A percentile compares a stretch with the other conserved stretches of the same genome.
phyloP scores from a whole-genome alignment of 2,888 invertebrate genomes.

The Argyresthia albistria region DNA sequence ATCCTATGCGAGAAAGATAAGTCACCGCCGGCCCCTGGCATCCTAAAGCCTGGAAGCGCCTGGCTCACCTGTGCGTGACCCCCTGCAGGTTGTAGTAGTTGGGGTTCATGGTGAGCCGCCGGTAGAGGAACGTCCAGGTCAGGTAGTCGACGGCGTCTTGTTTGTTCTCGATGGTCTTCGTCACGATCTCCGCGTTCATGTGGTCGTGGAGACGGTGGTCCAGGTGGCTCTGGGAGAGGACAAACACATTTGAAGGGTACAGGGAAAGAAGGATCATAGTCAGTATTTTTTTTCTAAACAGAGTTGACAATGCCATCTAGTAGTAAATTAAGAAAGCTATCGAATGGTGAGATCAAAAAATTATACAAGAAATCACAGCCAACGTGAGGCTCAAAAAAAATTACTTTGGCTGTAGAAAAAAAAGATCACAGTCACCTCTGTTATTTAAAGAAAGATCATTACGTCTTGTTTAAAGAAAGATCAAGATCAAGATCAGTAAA shows the following conservation, averaged over 20 bases:
- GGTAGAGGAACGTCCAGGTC: constrained; percentile 99
- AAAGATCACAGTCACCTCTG: no score
- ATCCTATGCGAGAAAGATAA: neutral
- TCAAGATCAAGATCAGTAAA: no score
- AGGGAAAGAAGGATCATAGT: no score
- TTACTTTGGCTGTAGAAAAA: no score
- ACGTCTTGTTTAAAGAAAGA: no score
- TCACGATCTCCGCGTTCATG: constrained; percentile 99
- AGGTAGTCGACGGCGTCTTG: constrained; percentile 99
- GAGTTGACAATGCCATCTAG: no score
- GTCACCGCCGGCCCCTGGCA: constrained; percentile 96
- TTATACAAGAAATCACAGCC: no score
- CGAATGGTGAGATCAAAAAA: no score
- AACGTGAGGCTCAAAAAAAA: no score
- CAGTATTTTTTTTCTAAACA: no score
- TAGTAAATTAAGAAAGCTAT: no score
- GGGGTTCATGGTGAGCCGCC: constrained; percentile 97
- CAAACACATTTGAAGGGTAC: neutral
- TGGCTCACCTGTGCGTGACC: constrained; percentile 82
- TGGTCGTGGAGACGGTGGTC: constrained; percentile 99
- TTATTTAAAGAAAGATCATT: no score
- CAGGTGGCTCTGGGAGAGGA: constrained; percentile 82
- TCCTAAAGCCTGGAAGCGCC: neutral
- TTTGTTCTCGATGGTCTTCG: constrained; percentile 99
- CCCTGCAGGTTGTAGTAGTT: constrained; percentile 99